These are phyloP conservation scores for Parazoanthus swiftii DNA, from an alignment of 92 coral and sea anemone genomes.

Conservation along the genomic window DNA sequence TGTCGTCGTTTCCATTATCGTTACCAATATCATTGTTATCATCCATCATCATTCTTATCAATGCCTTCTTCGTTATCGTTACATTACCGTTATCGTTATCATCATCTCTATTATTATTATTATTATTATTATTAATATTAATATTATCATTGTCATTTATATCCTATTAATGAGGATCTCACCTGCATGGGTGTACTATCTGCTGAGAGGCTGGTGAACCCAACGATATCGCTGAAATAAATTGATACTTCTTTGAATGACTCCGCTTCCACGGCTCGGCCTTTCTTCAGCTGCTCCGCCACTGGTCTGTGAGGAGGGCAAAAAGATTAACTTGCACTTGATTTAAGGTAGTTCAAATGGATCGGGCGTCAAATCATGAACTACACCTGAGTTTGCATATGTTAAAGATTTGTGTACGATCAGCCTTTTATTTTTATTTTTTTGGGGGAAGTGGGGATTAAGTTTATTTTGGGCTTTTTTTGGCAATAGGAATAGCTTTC, in stretches of 20 bases:
- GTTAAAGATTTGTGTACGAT: background rate
- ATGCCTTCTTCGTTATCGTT: background rate
- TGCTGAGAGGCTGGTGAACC: constrained; percentile 88
- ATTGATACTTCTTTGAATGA: constrained; percentile 87
- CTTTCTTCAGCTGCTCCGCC: constrained; percentile 93
- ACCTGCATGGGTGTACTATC: constrained; percentile 98
- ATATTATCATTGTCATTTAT: background rate
- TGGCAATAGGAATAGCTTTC: no score
- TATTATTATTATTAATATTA: background rate
- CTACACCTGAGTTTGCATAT: no score
- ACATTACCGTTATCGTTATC: background rate
- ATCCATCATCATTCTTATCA: background rate
- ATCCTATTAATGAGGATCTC: background rate
- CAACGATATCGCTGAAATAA: constrained; percentile 95
- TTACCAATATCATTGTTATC: background rate
- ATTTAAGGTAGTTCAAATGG: background rate
- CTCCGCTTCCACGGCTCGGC: constrained; percentile 94
- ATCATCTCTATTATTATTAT: background rate
- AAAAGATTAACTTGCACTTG: background rate
- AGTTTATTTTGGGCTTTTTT: no score
- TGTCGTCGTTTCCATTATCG: background rate
- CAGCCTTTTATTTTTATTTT: no score
- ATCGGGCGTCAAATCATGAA: no score
- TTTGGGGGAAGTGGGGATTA: no score
- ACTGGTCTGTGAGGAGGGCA: constrained; percentile 67